Evolutionary conservation across 2,113 vertebrate species (phyloP).

Genomic region (Delphinus delphis): DNA sequence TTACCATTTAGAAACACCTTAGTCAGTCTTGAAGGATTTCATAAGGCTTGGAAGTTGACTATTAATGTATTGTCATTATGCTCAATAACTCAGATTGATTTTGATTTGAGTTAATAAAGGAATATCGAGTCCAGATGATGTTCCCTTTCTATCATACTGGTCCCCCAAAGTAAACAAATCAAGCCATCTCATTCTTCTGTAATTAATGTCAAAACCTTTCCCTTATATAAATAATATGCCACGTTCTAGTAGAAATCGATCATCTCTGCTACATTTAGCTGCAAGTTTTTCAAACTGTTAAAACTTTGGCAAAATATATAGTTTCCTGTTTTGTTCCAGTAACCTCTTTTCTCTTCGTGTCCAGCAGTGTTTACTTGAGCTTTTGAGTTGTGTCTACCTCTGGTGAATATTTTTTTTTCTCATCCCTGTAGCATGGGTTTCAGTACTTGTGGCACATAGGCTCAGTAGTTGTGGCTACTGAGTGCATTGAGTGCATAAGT

Average conservation of each 20-base stretch:
- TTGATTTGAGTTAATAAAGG: conserved; percentile 1
- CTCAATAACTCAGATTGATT: background rate
- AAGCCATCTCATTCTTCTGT: background rate
- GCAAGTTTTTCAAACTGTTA: background rate
- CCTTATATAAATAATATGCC: background rate
- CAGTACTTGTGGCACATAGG: too few species aligned
- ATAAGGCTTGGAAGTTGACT: background rate
- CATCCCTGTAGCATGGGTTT: background rate
- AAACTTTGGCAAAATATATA: background rate
- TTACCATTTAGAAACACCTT: background rate
- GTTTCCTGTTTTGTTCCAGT: background rate
- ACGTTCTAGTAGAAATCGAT: background rate
- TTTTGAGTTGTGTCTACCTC: background rate
- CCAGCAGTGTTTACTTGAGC: background rate
- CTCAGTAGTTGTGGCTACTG: too few species aligned
- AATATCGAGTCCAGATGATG: background rate
- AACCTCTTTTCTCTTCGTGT: background rate
- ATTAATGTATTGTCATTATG: background rate
- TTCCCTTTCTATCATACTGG: background rate
- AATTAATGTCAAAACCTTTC: background rate
- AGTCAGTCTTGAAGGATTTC: background rate
- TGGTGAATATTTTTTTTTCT: background rate
- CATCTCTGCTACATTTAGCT: background rate
- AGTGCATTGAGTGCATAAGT: background rate
- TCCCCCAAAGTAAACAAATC: background rate